Evolutionary conservation across 2,797 vertebrate genomes (phyloP).

Genomic region (Sternotherus odoratus): DNA sequence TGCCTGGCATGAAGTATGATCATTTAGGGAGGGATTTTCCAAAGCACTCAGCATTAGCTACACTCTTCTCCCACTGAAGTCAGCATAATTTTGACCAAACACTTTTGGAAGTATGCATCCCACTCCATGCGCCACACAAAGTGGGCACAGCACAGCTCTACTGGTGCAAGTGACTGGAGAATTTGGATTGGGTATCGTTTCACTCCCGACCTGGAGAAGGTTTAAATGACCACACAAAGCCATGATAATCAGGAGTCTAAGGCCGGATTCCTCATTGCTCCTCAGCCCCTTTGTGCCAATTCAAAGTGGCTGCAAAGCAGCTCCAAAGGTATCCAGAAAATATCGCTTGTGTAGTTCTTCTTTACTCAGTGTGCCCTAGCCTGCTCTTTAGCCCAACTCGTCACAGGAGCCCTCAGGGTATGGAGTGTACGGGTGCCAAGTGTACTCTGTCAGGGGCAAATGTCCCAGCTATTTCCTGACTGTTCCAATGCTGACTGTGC

Average conservation of each 20-base stretch:
- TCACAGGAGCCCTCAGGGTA: not conserved
- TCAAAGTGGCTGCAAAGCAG: too few species aligned
- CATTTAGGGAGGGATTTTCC: not conserved
- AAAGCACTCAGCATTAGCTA: not conserved
- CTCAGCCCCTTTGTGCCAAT: too few species aligned
- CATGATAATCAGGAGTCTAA: not conserved
- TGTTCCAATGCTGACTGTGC: not conserved
- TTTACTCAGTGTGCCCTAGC: not conserved
- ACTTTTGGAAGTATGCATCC: not conserved
- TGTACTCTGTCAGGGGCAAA: too few species aligned
- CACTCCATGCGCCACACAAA: not conserved
- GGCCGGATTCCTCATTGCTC: too few species aligned
- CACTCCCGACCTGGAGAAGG: not conserved
- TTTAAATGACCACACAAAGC: not conserved
- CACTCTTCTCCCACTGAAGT: not conserved
- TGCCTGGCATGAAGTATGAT: not conserved
- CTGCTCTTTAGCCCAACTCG: not conserved
- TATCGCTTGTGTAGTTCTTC: not conserved
- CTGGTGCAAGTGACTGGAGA: not conserved
- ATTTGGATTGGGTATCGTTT: not conserved
- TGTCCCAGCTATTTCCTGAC: too few species aligned
- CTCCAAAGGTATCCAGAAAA: not conserved
- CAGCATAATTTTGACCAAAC: not conserved
- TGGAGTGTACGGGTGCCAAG: not conserved
- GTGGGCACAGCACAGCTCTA: not conserved